Conservation (phyloP, 37 sponge, comb jelly and placozoan species). For the Agelas oroides region DNA sequence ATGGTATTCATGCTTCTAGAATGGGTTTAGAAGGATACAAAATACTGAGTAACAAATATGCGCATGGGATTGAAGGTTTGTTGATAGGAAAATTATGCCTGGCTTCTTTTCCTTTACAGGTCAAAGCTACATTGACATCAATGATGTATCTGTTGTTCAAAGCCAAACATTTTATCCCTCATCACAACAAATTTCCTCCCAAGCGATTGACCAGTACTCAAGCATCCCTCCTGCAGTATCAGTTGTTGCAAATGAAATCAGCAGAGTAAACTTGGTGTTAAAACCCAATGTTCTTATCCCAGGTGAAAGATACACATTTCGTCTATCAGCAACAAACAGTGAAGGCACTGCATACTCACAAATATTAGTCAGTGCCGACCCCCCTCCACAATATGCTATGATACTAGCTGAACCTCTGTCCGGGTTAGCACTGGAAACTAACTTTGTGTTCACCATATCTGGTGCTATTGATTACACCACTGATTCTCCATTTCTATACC, state of each 20-base stretch:
- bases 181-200: not conserved
- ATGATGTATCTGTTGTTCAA: not conserved
- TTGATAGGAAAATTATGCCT: no score
- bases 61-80: no score
- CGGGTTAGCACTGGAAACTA: constrained; percentile 59
- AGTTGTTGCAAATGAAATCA: constrained; percentile 2
- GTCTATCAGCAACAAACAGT: constrained; percentile 44
- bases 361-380: constrained; percentile 24
- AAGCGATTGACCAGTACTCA: no score
- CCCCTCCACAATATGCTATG: constrained; percentile 25
- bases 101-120: no score
- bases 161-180: constrained; percentile 15
- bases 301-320: constrained; percentile 51
- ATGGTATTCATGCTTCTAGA: no score
- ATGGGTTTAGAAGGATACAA: no score
- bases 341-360: constrained; percentile 22
- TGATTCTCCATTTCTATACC: constrained; percentile 57
- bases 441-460: constrained; percentile 33
- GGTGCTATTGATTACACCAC: constrained; percentile 3
- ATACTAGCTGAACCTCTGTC: constrained; percentile 44
- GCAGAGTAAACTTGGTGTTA: constrained; percentile 52
- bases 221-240: not conserved
- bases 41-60: no score
- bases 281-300: constrained; percentile 26
- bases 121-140: constrained; percentile 50